Evolutionary conservation across 2,113 vertebrate species (phyloP).

Genomic region (Cyrtonyx montezumae): DNA sequence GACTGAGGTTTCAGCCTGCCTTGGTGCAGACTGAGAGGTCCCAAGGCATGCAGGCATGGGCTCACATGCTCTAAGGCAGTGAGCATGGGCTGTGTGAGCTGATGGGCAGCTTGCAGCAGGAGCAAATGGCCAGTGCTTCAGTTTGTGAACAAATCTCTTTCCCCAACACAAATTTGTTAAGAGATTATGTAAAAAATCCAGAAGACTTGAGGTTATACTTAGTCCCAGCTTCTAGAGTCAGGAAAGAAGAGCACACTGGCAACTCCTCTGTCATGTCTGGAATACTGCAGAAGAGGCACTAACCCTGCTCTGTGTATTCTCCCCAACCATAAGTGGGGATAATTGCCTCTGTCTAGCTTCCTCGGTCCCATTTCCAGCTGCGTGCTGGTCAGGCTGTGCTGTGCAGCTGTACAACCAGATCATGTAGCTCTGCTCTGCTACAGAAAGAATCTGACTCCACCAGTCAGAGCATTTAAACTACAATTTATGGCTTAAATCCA

Average conservation of each 20-base stretch:
- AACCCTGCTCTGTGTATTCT: fast-evolving
- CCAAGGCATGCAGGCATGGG: neutral
- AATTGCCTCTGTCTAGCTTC: neutral
- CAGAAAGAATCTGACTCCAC: neutral
- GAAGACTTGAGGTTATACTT: neutral
- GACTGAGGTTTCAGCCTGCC: neutral
- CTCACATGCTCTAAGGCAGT: neutral
- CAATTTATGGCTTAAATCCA: neutral
- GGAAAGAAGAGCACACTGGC: neutral
- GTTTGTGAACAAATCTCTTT: neutral
- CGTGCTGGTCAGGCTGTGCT: neutral
- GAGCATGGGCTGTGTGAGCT: neutral
- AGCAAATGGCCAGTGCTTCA: neutral
- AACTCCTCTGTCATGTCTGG: fast-evolving
- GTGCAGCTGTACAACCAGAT: neutral
- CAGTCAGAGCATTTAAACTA: neutral
- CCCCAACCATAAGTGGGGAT: neutral
- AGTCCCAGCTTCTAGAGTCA: neutral
- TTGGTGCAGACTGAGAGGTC: neutral
- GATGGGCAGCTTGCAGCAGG: neutral
- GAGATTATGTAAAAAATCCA: neutral
- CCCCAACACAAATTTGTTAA: neutral
- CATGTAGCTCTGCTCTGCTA: neutral
- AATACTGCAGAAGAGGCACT: neutral
- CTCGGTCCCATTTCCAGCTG: neutral